Base-by-base conservation (phyloP, 1,140 invertebrate genomes). In the Neuroterus valhalla region DNA sequence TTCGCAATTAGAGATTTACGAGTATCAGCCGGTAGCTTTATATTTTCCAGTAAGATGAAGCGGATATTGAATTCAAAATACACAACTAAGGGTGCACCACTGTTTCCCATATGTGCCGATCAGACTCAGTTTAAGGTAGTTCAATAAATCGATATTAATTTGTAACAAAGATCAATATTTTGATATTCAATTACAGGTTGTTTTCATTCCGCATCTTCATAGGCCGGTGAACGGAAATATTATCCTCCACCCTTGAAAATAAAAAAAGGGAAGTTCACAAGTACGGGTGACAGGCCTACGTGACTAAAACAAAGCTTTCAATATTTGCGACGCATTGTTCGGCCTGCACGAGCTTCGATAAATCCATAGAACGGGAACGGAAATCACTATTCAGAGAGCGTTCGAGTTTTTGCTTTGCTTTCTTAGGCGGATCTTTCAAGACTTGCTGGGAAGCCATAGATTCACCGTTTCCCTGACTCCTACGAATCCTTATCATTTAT, bases 241-340 rank as follows among this genome's bases (percentile, higher is more conserved):
- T 62, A 15, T 62, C 55, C 55, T 62, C 55, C 5, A 38, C 55
- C 55, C 55, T 62, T 14, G n/a, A 17, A 2, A n/a, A 31, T 15
- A 62, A 26, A 31, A 62, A 62, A 38, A 31, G 31, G 31, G 55
- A 23, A 55, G 55, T 62, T 26, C 55, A 62, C 23, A 62, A 62
- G 55, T 62, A 62, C 23, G 55, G 55, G 55, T 62, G 55, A 62
- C 55, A 62, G 55, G 55, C 31, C 55, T 62, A 62, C 55, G 55
- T 62, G 55, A 62, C 55, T 62, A 26, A 62, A 62, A 62, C 55
- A 62, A 62, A 62, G 55, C 55, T 62, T 62, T 15, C 55, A 62
- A 38, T 26, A 62, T 62, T 62, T 1, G 55, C 55, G 15, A 62
- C 55, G 55, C 31, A 62, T 62, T 62, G 50, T 55, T 55, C 50